Base-by-base conservation (phyloP, 1,140 invertebrate species). In the Drosophila cardini region DNA sequence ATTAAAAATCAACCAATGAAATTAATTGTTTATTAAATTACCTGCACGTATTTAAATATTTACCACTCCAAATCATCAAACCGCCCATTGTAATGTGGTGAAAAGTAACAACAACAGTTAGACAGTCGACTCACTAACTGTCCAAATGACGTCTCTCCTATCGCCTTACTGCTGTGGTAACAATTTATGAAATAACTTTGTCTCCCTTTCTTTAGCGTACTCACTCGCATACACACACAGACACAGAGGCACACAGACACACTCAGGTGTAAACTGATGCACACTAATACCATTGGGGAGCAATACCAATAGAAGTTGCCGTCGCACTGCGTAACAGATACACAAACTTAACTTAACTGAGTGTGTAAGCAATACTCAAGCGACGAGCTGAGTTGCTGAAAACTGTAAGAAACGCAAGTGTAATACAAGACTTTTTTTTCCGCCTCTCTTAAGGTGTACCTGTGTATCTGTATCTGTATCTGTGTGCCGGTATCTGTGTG, bases 121-220 rank as follows among this genome's bases (percentile, higher is more conserved):
- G 26, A 30, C 16, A 53, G 36, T 32, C 60, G 53, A 55, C 68
- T 72, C 62, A 10, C 63, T 52, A 58, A 46, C 46, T 72, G 70
- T 68, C 61, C 61, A 61, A 64, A 55, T 57, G 60, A 46, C 34
- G 56, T 71, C 69, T 34, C 46, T 56, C 32, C 70, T 56, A 61
- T 46, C 46, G 55, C 48, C 76, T 69, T 80, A 83, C 79, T 87
- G 76, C 83, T 87, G 84, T 87, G 84, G 84, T 80, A 87, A 89
- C 83, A 87, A 87, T 87, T 87, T 87, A 83, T 83, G 76, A 89
- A 87, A 87, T 87, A 87, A 87, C 83, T 87, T 79, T 63, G 57
- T 62, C 53, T 76, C 60, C 43, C 42, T 74, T 60, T 43, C 56
- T n/a, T n/a, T n/a, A n/a, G n/a, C n/a, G n/a, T n/a, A 60, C 30